Evolutionary conservation across 2,113 vertebrate genomes (phyloP).

Genomic region (Stigmatopora argus): DNA sequence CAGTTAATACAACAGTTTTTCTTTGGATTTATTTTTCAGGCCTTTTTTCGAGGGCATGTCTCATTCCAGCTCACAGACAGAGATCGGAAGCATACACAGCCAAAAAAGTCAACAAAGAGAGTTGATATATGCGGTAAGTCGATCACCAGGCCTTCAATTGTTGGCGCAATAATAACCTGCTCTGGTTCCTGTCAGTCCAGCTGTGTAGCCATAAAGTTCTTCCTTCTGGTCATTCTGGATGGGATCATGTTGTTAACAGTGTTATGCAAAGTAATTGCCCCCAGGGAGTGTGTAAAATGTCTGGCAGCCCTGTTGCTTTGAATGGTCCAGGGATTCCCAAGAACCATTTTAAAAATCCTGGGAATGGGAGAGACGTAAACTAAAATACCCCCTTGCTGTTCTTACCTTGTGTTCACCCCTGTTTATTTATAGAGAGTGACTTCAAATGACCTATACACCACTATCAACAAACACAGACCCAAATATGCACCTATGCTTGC

Average conservation of each 20-base stretch:
- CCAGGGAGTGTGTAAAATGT: slow-evolving; percentile 27
- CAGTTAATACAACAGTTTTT: not conserved
- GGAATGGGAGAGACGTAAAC: slow-evolving; percentile 35
- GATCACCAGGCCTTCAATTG: slow-evolving; percentile 11
- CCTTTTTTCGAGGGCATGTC: slow-evolving; percentile 77
- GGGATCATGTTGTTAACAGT: slow-evolving; percentile 21
- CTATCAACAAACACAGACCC: slow-evolving; percentile 36
- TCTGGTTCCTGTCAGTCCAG: slow-evolving; percentile 11
- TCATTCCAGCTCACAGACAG: slow-evolving; percentile 76
- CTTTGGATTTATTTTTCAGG: slow-evolving; percentile 46
- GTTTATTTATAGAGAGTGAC: slow-evolving; percentile 58
- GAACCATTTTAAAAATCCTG: slow-evolving; percentile 31
- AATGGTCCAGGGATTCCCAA: slow-evolving; percentile 45
- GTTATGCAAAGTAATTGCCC: slow-evolving; percentile 34
- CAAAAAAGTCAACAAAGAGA: slow-evolving; percentile 67
- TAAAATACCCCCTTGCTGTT: slow-evolving; percentile 12
- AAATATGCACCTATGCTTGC: slow-evolving; percentile 30
- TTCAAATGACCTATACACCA: slow-evolving; percentile 38
- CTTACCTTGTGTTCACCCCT: slow-evolving; percentile 27
- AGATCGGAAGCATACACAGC: slow-evolving; percentile 72
- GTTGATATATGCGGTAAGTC: slow-evolving; percentile 63
- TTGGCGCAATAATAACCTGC: slow-evolving; percentile 14
- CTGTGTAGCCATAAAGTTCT: slow-evolving; percentile 22
- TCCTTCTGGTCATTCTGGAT: slow-evolving; percentile 7
- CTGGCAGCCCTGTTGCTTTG: slow-evolving; percentile 16